Evolutionary conservation across 2,797 vertebrate species (phyloP).

Genomic region (Erithacus rubecula): DNA sequence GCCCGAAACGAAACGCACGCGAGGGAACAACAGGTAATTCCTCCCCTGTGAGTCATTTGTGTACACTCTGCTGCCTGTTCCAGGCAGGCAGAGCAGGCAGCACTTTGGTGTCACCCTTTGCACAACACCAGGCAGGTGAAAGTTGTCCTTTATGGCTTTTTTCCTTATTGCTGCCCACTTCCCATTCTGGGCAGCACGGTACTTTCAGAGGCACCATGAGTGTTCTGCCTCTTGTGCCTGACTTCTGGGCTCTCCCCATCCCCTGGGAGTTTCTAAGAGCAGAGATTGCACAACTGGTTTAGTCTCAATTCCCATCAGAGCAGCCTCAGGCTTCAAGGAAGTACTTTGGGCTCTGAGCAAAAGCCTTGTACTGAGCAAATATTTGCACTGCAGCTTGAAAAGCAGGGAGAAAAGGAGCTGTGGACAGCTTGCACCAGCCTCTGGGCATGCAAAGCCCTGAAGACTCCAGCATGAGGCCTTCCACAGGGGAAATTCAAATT

Average conservation of each 20-base stretch:
- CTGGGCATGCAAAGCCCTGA: background rate
- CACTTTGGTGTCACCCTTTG: background rate
- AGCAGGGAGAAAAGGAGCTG: background rate
- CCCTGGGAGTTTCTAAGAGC: background rate
- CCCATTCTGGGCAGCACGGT: background rate
- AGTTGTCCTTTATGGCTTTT: background rate
- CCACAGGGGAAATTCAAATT: background rate
- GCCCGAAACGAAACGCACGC: constrained; percentile 5
- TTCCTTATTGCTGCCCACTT: background rate
- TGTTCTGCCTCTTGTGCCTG: rapidly evolving
- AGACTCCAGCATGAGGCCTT: background rate
- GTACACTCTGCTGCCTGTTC: constrained; percentile 5
- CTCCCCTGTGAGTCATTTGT: constrained; percentile 40
- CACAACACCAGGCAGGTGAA: background rate
- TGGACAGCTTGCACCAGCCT: background rate
- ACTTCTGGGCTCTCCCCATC: background rate
- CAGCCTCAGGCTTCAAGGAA: constrained; percentile 14
- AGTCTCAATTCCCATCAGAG: background rate
- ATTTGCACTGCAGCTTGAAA: constrained; percentile 43
- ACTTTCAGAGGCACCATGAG: background rate
- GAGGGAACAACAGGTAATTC: constrained; percentile 53
- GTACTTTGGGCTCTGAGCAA: background rate
- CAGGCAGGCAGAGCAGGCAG: constrained; percentile 12
- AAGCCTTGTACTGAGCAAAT: constrained; percentile 16
- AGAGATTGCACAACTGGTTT: background rate